phyloP scores from a whole-genome alignment of 2,888 invertebrate genomes.

The Drosophila cognata region DNA sequence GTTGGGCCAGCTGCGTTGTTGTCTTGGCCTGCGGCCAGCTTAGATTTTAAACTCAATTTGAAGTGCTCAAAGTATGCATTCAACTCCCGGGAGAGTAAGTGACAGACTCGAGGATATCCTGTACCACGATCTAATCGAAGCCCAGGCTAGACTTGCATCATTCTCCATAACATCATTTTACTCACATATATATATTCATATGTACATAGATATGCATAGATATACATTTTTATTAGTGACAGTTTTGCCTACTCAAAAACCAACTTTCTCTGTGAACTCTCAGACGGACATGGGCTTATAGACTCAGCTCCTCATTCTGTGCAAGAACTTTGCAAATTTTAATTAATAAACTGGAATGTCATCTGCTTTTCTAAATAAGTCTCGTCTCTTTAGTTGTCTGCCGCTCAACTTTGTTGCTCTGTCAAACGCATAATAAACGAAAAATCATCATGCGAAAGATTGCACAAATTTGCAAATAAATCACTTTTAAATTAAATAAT shows the following conservation, averaged over 20 bases:
- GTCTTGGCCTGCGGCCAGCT: slow-evolving; percentile 21
- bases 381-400: neutral
- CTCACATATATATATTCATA: too few species aligned
- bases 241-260: neutral
- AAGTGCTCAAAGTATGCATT: slow-evolving; percentile 5
- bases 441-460: neutral
- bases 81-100: neutral
- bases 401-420: too few species aligned
- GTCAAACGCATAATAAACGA: neutral
- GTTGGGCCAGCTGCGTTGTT: slow-evolving; percentile 24
- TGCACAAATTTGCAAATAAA: neutral
- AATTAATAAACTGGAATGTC: neutral
- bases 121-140: neutral
- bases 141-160: neutral
- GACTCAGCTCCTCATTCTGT: neutral
- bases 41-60: slow-evolving; percentile 18
- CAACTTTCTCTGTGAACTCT: neutral
- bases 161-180: neutral
- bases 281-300: neutral
- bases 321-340: neutral
- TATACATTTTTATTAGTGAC: neutral
- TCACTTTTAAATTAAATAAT: neutral
- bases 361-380: neutral
- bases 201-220: neutral
- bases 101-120: neutral